Evolutionary conservation across 2,888 invertebrate genomes (phyloP).

Genomic region (Cheilosia variabilis): DNA sequence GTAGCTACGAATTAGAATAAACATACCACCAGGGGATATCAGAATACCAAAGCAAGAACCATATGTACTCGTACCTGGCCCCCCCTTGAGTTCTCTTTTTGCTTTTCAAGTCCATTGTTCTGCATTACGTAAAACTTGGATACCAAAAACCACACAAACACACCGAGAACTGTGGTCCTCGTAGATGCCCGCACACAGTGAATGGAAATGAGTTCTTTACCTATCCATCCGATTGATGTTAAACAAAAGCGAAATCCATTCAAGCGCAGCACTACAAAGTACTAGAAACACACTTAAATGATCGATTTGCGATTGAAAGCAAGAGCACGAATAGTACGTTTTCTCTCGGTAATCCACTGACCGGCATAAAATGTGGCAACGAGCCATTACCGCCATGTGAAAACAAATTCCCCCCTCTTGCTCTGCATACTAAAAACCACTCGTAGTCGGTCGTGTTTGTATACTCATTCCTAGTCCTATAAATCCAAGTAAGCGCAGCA

Average conservation of each 20-base stretch:
- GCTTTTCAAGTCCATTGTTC: neutral
- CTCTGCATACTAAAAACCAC: slow-evolving; percentile 16
- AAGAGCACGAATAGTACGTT: slow-evolving; percentile 49
- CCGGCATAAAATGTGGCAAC: slow-evolving; percentile 60
- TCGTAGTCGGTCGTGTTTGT: neutral
- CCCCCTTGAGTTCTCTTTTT: neutral
- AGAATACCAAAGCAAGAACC: too few species aligned
- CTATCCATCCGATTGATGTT: slow-evolving; percentile 32
- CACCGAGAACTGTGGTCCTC: slow-evolving; percentile 3
- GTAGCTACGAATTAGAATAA: too few species aligned
- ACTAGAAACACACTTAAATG: slow-evolving; percentile 31
- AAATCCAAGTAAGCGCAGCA: slow-evolving; percentile 18
- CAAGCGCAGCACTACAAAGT: slow-evolving; percentile 2
- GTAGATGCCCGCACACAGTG: slow-evolving; percentile 3
- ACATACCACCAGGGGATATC: too few species aligned
- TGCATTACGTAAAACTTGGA: slow-evolving; percentile 7
- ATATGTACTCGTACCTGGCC: too few species aligned
- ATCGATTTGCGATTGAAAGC: slow-evolving; percentile 64
- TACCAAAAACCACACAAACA: slow-evolving; percentile 5
- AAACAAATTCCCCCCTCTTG: slow-evolving; percentile 20
- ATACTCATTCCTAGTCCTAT: slow-evolving; percentile 6
- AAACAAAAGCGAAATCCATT: slow-evolving; percentile 41
- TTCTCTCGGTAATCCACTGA: slow-evolving; percentile 56
- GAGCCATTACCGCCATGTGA: slow-evolving; percentile 58
- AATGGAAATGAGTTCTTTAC: slow-evolving; percentile 21